Conservation (phyloP, 2,888 invertebrate genomes). For the Drosophila falleni region DNA sequence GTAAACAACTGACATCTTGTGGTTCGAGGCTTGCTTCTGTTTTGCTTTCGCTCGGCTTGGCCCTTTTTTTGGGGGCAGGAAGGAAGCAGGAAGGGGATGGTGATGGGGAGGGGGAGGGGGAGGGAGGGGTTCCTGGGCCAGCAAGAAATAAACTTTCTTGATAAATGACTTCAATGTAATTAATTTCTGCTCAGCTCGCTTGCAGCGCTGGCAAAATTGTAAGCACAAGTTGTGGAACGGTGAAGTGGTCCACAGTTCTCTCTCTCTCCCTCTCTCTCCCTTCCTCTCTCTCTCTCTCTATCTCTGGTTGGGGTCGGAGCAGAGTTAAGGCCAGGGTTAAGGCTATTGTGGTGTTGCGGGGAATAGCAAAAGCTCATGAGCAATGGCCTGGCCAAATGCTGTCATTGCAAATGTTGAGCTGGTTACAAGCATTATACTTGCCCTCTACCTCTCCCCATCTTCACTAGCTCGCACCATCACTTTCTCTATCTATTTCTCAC, state of each 20-base stretch:
- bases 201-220: constrained; percentile 68
- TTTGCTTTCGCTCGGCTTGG: constrained; percentile 33
- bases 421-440: constrained; percentile 26
- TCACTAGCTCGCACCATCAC: neutral
- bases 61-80: constrained; percentile 2
- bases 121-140: constrained; percentile 7
- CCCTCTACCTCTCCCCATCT: neutral
- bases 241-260: constrained; percentile 7
- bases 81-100: neutral
- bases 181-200: constrained; percentile 78
- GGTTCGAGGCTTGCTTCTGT: constrained; percentile 52
- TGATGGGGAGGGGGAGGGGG: neutral
- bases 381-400: constrained; percentile 66
- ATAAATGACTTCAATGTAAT: constrained; percentile 82
- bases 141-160: constrained; percentile 81
- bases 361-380: constrained; percentile 61
- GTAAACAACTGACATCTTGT: constrained; percentile 77
- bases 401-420: constrained; percentile 74
- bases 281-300: neutral
- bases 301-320: constrained; percentile 1
- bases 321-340: constrained; percentile 6
- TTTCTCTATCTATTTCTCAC: neutral
- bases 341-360: constrained; percentile 30
- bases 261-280: neutral
- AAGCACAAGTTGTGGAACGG: constrained; percentile 43